Evolutionary conservation across 2,888 invertebrate genomes (phyloP).

Genomic region (Mermis nigrescens): DNA sequence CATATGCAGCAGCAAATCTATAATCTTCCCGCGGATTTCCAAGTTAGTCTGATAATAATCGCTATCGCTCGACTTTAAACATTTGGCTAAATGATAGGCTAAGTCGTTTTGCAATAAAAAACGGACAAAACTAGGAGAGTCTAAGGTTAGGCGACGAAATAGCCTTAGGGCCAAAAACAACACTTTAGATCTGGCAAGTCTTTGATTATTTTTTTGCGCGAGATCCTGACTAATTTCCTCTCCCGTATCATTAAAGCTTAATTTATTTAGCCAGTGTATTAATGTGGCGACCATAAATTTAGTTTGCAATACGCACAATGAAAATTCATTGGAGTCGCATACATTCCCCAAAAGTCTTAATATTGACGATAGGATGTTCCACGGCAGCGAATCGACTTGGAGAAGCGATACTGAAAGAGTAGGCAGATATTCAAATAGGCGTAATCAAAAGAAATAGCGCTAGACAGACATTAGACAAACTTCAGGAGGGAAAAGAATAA

Average conservation of each 20-base stretch:
- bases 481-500: no score
- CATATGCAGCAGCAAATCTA: background rate
- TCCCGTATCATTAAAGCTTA: background rate
- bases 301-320: background rate
- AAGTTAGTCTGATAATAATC: background rate
- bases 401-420: background rate
- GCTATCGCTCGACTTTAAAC: background rate
- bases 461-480: no score
- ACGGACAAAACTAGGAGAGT: background rate
- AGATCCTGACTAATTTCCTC: no score
- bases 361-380: background rate
- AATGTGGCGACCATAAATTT: background rate
- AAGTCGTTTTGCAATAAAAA: background rate
- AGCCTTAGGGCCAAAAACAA: background rate
- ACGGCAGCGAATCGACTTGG: background rate
- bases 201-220: background rate
- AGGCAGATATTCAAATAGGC: no score
- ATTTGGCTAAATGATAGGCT: background rate
- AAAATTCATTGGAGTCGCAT: background rate
- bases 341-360: background rate
- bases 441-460: no score
- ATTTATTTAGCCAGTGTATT: background rate
- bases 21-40: background rate
- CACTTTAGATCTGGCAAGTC: background rate
- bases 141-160: background rate